phyloP scores from a whole-genome alignment of 2,797 vertebrate genomes.

The Brotula barbata region DNA sequence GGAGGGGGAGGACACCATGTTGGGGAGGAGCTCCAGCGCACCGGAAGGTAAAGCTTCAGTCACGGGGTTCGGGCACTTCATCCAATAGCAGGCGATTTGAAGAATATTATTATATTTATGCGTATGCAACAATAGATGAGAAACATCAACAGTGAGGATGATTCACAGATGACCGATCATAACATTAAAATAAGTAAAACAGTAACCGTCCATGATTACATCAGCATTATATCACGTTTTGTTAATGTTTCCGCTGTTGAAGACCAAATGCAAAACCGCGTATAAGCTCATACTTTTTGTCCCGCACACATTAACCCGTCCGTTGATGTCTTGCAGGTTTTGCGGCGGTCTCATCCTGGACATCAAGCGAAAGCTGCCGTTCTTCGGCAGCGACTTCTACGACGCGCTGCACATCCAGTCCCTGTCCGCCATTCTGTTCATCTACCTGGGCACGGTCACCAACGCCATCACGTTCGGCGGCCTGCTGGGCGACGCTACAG shows the following conservation, averaged over 20 bases:
- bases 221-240: no score
- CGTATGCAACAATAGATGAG: no score
- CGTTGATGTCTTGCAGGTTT: slow-evolving; percentile 77
- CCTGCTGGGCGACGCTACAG: slow-evolving; percentile 94
- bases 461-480: slow-evolving; percentile 99
- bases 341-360: slow-evolving; percentile 94
- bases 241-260: no score
- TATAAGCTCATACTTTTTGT: no score
- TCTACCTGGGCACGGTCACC: slow-evolving; percentile 96
- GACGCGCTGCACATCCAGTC: slow-evolving; percentile 95
- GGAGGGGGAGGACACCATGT: slow-evolving; percentile 86
- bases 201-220: no score
- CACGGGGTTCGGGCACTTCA: no score
- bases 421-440: slow-evolving; percentile 94
- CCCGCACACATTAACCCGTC: background rate
- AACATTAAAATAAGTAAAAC: no score
- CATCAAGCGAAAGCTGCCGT: slow-evolving; percentile 92
- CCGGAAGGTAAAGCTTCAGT: slow-evolving; percentile 80
- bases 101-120: no score
- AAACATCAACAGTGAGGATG: no score
- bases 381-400: slow-evolving; percentile 94
- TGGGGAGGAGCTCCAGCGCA: slow-evolving; percentile 89
- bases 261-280: no score
- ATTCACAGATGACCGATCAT: no score
- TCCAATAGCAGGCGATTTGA: no score